These are phyloP conservation scores for Eucidaris tribuloides DNA, from an alignment of 35 echinoderm and acorn worm species.

Conservation along the genomic window DNA sequence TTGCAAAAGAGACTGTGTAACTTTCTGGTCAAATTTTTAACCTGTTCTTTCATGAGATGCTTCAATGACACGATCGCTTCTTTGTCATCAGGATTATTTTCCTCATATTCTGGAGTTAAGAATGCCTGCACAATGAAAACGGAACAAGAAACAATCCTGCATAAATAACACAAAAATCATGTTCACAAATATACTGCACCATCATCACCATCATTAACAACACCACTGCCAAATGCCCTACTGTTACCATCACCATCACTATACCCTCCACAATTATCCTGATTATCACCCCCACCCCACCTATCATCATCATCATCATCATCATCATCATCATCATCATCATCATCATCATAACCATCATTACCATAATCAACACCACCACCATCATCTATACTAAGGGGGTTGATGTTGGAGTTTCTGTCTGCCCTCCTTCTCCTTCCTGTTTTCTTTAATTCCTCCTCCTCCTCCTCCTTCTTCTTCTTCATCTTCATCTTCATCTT, in stretches of 20 bases:
- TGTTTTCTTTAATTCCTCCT: slow-evolving; percentile 36
- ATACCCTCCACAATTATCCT: background rate
- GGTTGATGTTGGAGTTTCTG: slow-evolving; percentile 44
- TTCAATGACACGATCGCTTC: background rate
- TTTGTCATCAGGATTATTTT: slow-evolving; percentile 35
- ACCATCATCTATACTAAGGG: slow-evolving; percentile 34
- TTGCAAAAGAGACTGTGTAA: background rate
- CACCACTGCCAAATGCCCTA: too few species aligned
- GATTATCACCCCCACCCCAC: too few species aligned
- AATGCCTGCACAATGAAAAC: slow-evolving; percentile 38
- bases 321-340: slow-evolving; percentile 66
- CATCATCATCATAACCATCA: slow-evolving; percentile 77
- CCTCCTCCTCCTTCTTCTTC: slow-evolving; percentile 30
- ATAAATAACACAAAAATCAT: background rate
- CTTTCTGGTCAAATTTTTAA: background rate
- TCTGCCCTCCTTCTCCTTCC: background rate
- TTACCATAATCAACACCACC: slow-evolving; percentile 35
- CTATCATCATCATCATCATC: background rate
- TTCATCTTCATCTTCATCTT: background rate
- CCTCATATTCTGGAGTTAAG: slow-evolving; percentile 29
- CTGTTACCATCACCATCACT: too few species aligned
- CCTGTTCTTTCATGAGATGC: slow-evolving; percentile 47
- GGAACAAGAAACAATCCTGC: background rate
- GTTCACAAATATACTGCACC: background rate
- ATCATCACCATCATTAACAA: background rate